Evolutionary conservation across 1,140 invertebrate species (phyloP).

Genomic region (Zaprionus gabonicus): DNA sequence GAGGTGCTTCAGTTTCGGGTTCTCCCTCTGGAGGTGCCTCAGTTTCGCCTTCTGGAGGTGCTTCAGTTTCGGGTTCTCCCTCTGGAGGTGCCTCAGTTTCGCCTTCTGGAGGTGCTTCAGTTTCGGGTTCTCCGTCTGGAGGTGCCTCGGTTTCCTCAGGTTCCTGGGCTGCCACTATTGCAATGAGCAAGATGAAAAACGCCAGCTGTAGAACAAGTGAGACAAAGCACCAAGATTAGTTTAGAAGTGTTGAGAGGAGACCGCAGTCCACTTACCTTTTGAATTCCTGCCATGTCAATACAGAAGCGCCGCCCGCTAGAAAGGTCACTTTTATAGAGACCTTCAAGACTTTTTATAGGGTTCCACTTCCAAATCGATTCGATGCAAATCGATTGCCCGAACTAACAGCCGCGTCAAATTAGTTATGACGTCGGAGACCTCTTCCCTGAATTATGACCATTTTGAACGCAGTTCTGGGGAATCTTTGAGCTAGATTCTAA

Average conservation of each 20-base stretch:
- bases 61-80: not conserved
- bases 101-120: not conserved
- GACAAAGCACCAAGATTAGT: not conserved
- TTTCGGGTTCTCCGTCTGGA: not conserved
- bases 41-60: not conserved
- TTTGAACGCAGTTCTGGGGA: conserved; percentile 25
- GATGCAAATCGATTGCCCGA: not conserved
- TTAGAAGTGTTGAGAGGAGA: not conserved
- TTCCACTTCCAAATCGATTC: conserved; percentile 47
- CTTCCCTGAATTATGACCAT: conserved; percentile 5
- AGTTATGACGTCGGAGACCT: not conserved
- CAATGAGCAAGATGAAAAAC: not conserved
- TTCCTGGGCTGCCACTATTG: not conserved
- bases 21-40: no score
- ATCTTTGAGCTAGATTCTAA: not conserved
- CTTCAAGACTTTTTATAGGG: not conserved
- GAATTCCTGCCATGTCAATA: conserved; percentile 21
- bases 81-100: not conserved
- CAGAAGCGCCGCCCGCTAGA: not conserved
- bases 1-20: rapidly evolving
- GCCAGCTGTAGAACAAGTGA: not conserved
- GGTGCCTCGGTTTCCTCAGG: not conserved
- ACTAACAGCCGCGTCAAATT: conserved; percentile 48
- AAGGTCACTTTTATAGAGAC: conserved; percentile 35
- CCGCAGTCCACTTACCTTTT: conserved; percentile 15